phyloP scores from a whole-genome alignment of 2,888 invertebrate genomes.

The Orthosia gothica region DNA sequence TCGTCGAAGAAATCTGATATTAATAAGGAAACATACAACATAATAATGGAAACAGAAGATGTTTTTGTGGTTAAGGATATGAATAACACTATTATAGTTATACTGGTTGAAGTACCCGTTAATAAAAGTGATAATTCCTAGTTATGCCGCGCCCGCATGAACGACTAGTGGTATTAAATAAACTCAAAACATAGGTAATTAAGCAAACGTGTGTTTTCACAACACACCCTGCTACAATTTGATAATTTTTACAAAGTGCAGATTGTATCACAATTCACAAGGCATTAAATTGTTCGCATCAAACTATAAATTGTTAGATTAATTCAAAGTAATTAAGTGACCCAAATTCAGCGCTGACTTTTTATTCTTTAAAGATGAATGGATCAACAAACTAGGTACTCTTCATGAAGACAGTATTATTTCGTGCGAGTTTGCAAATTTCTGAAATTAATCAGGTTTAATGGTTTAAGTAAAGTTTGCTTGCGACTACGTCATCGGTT shows the following conservation, averaged over 20 bases:
- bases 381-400: not conserved
- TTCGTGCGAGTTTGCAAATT: constrained; percentile 10
- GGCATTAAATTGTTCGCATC: not conserved
- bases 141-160: constrained; percentile 36
- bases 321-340: not conserved
- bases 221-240: constrained; percentile 39
- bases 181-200: constrained; percentile 31
- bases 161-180: constrained; percentile 25
- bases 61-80: constrained; percentile 25
- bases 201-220: constrained; percentile 29
- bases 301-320: constrained; percentile 17
- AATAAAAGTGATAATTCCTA: constrained; percentile 22
- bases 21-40: constrained; percentile 25
- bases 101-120: constrained; percentile 6
- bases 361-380: not conserved
- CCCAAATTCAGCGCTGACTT: not conserved
- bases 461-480: constrained; percentile 21
- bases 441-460: constrained; percentile 17
- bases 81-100: constrained; percentile 12
- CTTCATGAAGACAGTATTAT: not conserved
- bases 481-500: constrained; percentile 8
- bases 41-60: constrained; percentile 27
- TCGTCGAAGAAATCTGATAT: constrained; percentile 60
- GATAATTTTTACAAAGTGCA: not conserved
- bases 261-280: constrained; percentile 14